These are phyloP conservation scores for Corythaixoides concolor DNA, from an alignment of 2,113 vertebrate genomes.

Conservation along the genomic window DNA sequence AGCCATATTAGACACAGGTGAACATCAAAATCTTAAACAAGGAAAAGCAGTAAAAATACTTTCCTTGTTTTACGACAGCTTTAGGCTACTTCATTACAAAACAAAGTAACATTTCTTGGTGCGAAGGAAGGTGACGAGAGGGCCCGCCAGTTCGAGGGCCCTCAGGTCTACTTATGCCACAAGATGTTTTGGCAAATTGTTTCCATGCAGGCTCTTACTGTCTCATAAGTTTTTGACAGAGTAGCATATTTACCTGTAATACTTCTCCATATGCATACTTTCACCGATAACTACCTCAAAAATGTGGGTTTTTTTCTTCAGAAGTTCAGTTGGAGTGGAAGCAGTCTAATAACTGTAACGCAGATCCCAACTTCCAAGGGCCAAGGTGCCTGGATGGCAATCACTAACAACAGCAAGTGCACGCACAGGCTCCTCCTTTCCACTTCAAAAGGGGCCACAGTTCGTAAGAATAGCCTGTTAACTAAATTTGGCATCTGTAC, in stretches of 20 bases:
- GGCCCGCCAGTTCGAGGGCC: neutral
- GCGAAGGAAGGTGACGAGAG: too few relatives aligned
- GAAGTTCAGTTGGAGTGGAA: neutral
- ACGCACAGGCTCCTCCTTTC: neutral
- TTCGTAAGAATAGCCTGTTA: neutral
- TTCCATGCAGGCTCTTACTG: neutral
- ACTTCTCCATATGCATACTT: neutral
- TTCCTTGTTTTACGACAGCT: neutral
- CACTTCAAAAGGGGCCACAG: neutral
- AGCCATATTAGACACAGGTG: neutral
- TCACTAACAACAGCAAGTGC: neutral
- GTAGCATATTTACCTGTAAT: neutral
- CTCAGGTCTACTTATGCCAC: neutral
- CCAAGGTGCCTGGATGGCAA: neutral
- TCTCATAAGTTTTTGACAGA: neutral
- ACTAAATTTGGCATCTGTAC: neutral
- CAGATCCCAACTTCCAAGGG: neutral
- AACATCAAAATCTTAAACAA: neutral
- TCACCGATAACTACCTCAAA: neutral
- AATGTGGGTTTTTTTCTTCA: neutral
- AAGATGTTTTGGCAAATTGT: neutral
- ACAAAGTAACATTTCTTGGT: neutral
- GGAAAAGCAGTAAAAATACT: neutral
- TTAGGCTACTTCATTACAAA: neutral
- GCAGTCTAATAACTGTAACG: neutral